Evolutionary conservation across 2,888 invertebrate species (phyloP).

Genomic region (Leptopilina syphax): DNA sequence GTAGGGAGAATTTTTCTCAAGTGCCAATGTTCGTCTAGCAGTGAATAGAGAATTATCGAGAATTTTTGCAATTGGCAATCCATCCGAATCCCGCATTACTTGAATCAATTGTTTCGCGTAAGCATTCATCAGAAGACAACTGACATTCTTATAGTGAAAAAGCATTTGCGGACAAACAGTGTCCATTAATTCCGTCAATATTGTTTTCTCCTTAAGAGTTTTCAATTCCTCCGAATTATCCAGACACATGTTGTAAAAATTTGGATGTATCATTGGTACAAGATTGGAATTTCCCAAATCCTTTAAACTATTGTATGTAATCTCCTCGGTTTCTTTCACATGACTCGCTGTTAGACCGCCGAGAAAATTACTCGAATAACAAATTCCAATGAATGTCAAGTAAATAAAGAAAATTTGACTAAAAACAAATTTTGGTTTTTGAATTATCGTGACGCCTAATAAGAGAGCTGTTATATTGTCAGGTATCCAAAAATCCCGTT

Average conservation of each 20-base stretch:
- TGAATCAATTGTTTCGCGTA: too few relatives aligned
- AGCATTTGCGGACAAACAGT: not conserved
- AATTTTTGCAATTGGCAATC: too few relatives aligned
- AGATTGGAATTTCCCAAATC: not conserved
- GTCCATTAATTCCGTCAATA: not conserved
- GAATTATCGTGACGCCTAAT: not conserved
- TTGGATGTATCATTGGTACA: not conserved
- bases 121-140: not conserved
- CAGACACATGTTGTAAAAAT: not conserved
- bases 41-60: too few relatives aligned
- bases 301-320: not conserved
- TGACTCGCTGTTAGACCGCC: not conserved
- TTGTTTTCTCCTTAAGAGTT: not conserved
- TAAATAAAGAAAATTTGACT: too few relatives aligned
- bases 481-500: not conserved
- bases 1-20: too few relatives aligned
- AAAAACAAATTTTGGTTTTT: too few relatives aligned
- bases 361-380: not conserved
- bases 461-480: not conserved
- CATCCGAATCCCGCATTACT: too few relatives aligned
- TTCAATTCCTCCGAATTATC: not conserved
- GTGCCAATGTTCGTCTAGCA: too few relatives aligned
- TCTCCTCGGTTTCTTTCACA: not conserved
- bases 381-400: too few relatives aligned
- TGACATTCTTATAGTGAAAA: not conserved